Conservation (phyloP, 1,140 invertebrate species). For the Drosophila navojoa region DNA sequence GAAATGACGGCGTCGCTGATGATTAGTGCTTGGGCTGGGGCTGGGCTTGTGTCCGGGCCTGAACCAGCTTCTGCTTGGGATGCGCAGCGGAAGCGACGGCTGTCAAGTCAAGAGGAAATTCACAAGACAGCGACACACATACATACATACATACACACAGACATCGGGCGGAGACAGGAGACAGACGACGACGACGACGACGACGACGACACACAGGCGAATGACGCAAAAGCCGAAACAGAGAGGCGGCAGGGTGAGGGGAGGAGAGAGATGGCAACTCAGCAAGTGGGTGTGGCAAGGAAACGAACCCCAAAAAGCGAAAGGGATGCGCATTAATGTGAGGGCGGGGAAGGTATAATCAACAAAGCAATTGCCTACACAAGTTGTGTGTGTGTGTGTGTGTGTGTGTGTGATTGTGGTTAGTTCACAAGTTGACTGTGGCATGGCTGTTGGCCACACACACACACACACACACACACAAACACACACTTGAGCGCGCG, state of each 20-base stretch:
- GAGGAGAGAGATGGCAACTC: background rate
- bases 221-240: conserved; percentile 27
- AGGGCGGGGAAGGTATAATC: conserved; percentile 43
- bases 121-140: conserved; percentile 29
- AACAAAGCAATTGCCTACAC: conserved; percentile 54
- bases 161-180: conserved; percentile 1
- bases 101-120: conserved; percentile 54
- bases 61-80: background rate
- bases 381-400: conserved; percentile 5
- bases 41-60: background rate
- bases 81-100: conserved; percentile 40
- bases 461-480: conserved; percentile 1
- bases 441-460: conserved; percentile 24
- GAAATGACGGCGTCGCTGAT: conserved; percentile 30
- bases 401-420: conserved; percentile 26
- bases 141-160: background rate
- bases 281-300: background rate
- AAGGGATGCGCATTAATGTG: conserved; percentile 69
- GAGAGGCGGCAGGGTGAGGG: background rate
- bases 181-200: conserved; percentile 15
- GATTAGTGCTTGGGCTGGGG: conserved; percentile 29
- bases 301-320: conserved; percentile 42
- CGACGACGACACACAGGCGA: conserved; percentile 26
- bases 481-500: conserved; percentile 28
- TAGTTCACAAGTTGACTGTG: conserved; percentile 35